These are phyloP conservation scores for Serilophus lunatus DNA, from an alignment of 2,113 vertebrate species.

Conservation along the genomic window DNA sequence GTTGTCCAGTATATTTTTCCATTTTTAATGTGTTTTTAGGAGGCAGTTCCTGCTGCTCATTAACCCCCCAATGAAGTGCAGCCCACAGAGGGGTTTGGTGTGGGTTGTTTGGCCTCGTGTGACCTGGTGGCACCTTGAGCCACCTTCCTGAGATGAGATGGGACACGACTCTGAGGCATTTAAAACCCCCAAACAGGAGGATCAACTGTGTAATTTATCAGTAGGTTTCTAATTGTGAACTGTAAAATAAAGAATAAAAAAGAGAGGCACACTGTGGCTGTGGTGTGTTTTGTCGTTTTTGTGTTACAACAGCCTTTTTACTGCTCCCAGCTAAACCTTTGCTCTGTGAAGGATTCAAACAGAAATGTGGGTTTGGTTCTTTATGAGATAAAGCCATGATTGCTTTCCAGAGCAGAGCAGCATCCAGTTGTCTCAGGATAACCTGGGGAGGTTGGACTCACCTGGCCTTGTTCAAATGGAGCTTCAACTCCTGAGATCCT, in stretches of 20 bases:
- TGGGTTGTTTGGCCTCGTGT: accelerated
- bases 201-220: neutral
- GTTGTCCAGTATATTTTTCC: neutral
- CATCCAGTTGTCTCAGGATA: neutral
- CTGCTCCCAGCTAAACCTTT: neutral
- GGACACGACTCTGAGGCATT: neutral
- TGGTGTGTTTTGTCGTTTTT: neutral
- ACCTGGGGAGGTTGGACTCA: neutral
- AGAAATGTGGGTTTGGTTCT: neutral
- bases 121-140: neutral
- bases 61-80: accelerated
- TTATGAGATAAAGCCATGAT: accelerated
- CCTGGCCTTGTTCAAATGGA: neutral
- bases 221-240: conserved; percentile 40
- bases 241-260: conserved; percentile 60
- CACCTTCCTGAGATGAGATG: neutral
- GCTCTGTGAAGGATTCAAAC: neutral
- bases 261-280: conserved; percentile 8
- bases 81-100: neutral
- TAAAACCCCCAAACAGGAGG: neutral
- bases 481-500: neutral
- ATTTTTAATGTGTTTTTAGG: neutral
- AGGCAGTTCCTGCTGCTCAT: neutral
- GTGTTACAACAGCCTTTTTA: neutral
- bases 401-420: neutral